Conservation (phyloP, 2,888 invertebrate species). For the Eumerus sabulonum region DNA sequence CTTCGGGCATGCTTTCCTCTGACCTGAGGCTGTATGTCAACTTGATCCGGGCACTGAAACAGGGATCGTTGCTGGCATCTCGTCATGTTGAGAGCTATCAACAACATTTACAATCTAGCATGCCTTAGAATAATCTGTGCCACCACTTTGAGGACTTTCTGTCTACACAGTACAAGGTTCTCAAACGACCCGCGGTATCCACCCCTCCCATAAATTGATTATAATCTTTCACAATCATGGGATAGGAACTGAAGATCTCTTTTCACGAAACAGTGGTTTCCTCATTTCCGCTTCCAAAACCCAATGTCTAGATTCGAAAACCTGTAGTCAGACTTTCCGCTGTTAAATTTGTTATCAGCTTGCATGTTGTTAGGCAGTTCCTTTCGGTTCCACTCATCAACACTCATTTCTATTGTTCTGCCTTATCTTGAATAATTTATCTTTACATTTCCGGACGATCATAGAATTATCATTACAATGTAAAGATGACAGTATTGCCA, state of each 20-base stretch:
- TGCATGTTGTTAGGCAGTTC: constrained; percentile 11
- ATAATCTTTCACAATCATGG: constrained; percentile 17
- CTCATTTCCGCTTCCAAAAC: constrained; percentile 16
- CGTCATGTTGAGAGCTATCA: too few species aligned
- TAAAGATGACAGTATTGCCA: too few species aligned
- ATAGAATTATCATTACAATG: too few species aligned
- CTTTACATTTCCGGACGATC: not conserved
- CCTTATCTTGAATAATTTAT: too few species aligned
- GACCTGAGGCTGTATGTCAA: too few species aligned
- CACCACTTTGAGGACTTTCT: constrained; percentile 16
- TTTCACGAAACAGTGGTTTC: constrained; percentile 13
- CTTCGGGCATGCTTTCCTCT: too few species aligned
- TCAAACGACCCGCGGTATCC: constrained; percentile 16
- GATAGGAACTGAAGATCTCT: constrained; percentile 9
- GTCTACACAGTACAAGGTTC: not conserved
- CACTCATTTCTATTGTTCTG: too few species aligned
- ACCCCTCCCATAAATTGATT: constrained; percentile 17
- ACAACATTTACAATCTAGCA: constrained; percentile 9
- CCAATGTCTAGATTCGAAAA: constrained; percentile 11
- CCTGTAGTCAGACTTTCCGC: not conserved
- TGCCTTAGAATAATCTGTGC: constrained; percentile 19
- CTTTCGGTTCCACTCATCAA: not conserved
- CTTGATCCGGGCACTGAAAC: too few species aligned
- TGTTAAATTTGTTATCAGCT: constrained; percentile 16
- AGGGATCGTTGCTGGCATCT: too few species aligned